phyloP scores from a whole-genome alignment of 2,888 invertebrate genomes.

The Meloe dianella region DNA sequence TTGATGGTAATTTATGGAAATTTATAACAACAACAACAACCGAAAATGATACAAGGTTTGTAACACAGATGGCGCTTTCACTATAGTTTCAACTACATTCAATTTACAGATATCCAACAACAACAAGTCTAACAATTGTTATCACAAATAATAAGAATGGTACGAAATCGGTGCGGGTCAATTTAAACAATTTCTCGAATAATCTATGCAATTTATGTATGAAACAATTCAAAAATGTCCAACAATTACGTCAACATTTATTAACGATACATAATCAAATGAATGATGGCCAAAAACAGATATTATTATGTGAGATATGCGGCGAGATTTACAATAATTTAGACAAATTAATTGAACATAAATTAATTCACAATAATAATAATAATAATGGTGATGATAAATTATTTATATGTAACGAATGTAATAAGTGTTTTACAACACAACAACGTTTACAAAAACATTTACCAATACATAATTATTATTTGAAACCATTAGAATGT shows the following conservation, averaged over 20 bases:
- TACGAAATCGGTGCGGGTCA: conserved; percentile 59
- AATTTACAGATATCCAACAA: conserved; percentile 50
- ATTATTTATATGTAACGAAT: conserved; percentile 57
- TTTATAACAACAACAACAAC: conserved; percentile 6
- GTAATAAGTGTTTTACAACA: conserved; percentile 59
- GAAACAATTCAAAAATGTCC: conserved; percentile 36
- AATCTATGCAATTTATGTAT: conserved; percentile 40
- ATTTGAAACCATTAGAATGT: conserved; percentile 57
- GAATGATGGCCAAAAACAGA: neutral
- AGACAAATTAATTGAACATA: conserved; percentile 29
- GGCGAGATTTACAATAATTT: conserved; percentile 24
- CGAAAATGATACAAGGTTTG: conserved; percentile 18
- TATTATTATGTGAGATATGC: conserved; percentile 33
- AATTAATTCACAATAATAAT: conserved; percentile 23
- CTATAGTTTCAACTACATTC: neutral
- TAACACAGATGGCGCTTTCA: neutral
- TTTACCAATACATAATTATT: conserved; percentile 56
- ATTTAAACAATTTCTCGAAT: conserved; percentile 39
- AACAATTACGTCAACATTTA: conserved; percentile 38
- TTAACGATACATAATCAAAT: conserved; percentile 31
- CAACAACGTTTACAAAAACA: conserved; percentile 58
- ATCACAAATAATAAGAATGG: conserved; percentile 60
- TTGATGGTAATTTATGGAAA: conserved; percentile 1
- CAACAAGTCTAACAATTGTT: conserved; percentile 58
- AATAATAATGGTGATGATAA: conserved; percentile 14